These are phyloP conservation scores for Andricus curvator DNA, from an alignment of 2,888 invertebrate species.

Conservation along the genomic window DNA sequence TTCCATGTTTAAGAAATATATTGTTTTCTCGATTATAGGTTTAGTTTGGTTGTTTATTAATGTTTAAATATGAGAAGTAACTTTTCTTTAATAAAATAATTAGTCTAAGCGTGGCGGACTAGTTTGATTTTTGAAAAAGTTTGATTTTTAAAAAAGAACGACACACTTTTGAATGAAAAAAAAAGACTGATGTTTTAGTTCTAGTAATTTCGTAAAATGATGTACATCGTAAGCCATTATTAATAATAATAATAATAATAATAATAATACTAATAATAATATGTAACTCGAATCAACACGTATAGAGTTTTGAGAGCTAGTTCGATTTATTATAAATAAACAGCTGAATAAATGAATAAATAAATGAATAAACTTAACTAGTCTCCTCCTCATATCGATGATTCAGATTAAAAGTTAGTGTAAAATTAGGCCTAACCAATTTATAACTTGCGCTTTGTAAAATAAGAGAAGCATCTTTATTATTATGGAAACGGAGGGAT, in stretches of 20 bases:
- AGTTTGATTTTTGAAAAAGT: too few relatives aligned
- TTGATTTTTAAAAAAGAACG: not conserved
- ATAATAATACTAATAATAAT: too few relatives aligned
- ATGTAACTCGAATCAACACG: not conserved
- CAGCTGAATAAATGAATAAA: too few relatives aligned
- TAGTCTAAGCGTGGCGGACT: too few relatives aligned
- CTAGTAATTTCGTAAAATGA: constrained; percentile 8
- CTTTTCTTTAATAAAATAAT: too few relatives aligned
- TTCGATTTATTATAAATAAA: not conserved
- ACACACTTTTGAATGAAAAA: constrained; percentile 15
- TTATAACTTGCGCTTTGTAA: not conserved
- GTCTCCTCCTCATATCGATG: not conserved
- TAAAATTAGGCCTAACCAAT: not conserved
- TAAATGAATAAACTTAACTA: not conserved
- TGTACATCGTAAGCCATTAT: too few relatives aligned
- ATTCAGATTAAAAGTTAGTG: not conserved
- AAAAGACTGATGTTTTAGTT: constrained; percentile 34
- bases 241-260: too few relatives aligned
- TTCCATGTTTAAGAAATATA: not conserved
- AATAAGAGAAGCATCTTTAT: not conserved
- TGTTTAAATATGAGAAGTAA: too few relatives aligned
- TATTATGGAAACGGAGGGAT: not conserved
- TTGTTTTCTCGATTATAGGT: not conserved
- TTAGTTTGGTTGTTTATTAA: not conserved
- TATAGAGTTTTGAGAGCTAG: not conserved